These are phyloP conservation scores for Ylistrum balloti DNA, from an alignment of 1,140 invertebrate genomes.

Conservation along the genomic window DNA sequence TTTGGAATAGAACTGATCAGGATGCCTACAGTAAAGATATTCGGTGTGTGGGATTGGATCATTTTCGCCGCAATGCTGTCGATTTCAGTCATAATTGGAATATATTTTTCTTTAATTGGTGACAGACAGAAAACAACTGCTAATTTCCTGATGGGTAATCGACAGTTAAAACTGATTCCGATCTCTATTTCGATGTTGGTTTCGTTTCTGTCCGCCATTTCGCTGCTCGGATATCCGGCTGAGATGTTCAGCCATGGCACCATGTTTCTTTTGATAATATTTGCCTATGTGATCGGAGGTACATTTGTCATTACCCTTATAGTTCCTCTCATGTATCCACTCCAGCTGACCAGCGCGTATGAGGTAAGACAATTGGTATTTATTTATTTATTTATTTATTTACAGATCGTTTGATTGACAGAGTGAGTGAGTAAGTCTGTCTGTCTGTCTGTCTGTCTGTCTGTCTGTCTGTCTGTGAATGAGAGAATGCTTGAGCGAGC, in stretches of 20 bases:
- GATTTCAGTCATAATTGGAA: conserved; percentile 86
- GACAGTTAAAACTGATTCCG: conserved; percentile 87
- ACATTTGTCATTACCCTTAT: conserved; percentile 68
- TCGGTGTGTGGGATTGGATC: conserved; percentile 72
- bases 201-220: conserved; percentile 81
- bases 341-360: conserved; percentile 75
- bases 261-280: conserved; percentile 70
- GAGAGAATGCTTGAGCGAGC: no score
- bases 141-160: conserved; percentile 90
- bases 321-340: conserved; percentile 74
- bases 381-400: no score
- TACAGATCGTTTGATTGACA: no score
- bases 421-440: no score
- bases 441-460: no score
- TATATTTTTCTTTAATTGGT: conserved; percentile 91
- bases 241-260: conserved; percentile 79
- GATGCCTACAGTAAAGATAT: conserved; percentile 43
- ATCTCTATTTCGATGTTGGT: conserved; percentile 81
- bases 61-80: conserved; percentile 71
- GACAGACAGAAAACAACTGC: conserved; percentile 91
- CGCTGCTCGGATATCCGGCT: conserved; percentile 82
- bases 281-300: conserved; percentile 69
- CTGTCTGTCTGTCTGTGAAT: no score
- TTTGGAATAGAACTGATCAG: no score
- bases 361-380: conserved; percentile 65